These are phyloP conservation scores for Pristionchus japonicus DNA, from an alignment of 2,888 invertebrate species.

Conservation along the genomic window DNA sequence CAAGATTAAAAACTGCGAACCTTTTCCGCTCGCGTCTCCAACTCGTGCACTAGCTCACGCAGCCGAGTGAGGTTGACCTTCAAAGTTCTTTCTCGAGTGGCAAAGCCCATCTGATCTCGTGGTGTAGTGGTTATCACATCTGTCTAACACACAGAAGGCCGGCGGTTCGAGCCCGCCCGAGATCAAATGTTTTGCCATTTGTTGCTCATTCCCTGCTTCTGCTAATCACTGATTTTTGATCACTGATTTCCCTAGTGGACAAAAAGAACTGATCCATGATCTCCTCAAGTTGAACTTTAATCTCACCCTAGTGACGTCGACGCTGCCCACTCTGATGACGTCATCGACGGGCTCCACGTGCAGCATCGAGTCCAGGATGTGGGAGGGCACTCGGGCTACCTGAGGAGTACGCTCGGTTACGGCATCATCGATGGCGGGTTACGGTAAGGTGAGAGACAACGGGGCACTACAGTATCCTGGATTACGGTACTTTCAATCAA, in stretches of 20 bases:
- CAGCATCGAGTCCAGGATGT: not conserved
- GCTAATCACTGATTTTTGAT: no score
- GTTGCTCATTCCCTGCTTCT: not conserved
- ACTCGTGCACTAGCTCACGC: not conserved
- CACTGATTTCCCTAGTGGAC: no score
- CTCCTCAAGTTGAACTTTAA: not conserved
- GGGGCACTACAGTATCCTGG: not conserved
- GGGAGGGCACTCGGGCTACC: slow-evolving; percentile 1
- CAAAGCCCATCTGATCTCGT: slow-evolving; percentile 47
- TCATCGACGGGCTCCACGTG: not conserved
- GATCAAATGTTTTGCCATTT: slow-evolving; percentile 52
- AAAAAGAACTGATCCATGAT: no score
- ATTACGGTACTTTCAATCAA: not conserved
- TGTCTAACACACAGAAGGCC: slow-evolving; percentile 68
- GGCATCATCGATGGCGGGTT: not conserved
- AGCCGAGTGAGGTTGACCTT: not conserved
- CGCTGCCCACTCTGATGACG: not conserved
- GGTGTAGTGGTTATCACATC: slow-evolving; percentile 65
- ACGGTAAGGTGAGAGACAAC: not conserved
- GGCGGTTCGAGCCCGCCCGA: slow-evolving; percentile 65
- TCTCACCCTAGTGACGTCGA: slow-evolving; percentile 21
- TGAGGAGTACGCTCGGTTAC: not conserved
- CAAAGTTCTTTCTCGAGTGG: not conserved
- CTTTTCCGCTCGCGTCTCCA: not conserved
- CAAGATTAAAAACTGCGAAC: not conserved